Conservation (phyloP, 2,888 invertebrate genomes). For the Dyspetes luteomarginatus region DNA sequence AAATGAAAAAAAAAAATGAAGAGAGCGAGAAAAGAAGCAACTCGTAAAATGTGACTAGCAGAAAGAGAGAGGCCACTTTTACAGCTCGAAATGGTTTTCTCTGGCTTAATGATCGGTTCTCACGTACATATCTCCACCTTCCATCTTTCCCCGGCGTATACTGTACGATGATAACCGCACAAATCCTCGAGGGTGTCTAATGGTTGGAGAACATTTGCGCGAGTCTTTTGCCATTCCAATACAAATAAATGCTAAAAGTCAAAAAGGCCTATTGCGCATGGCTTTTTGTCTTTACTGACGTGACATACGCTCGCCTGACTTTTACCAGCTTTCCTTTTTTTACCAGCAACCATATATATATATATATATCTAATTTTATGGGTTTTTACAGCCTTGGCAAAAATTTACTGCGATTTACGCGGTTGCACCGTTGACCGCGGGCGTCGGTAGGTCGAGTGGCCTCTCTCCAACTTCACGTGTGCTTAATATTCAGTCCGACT, state of each 20-base stretch:
- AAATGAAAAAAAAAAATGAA: background rate
- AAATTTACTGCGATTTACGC: conserved; percentile 64
- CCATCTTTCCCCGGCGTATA: conserved; percentile 7
- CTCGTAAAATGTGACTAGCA: background rate
- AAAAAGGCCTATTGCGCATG: background rate
- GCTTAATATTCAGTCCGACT: conserved; percentile 65
- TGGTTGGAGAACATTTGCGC: conserved; percentile 32
- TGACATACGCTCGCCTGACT: background rate
- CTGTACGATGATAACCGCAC: conserved; percentile 22
- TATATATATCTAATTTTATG: conserved; percentile 13
- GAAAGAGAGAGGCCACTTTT: conserved; percentile 41
- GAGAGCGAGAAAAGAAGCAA: conserved; percentile 17
- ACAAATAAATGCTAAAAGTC: background rate
- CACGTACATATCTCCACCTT: conserved; percentile 40
- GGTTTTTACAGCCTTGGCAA: conserved; percentile 14
- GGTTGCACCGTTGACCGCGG: conserved; percentile 39
- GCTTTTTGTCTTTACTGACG: background rate
- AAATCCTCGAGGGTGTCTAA: conserved; percentile 25
- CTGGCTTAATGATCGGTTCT: conserved; percentile 61
- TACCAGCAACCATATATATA: background rate
- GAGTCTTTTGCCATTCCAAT: conserved; percentile 34
- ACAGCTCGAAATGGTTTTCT: conserved; percentile 36
- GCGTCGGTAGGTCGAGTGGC: conserved; percentile 24
- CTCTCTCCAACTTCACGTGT: conserved; percentile 64
- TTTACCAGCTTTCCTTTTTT: background rate